These are phyloP conservation scores for Puma concolor DNA, from an alignment of 2,113 vertebrate species.

Conservation along the genomic window DNA sequence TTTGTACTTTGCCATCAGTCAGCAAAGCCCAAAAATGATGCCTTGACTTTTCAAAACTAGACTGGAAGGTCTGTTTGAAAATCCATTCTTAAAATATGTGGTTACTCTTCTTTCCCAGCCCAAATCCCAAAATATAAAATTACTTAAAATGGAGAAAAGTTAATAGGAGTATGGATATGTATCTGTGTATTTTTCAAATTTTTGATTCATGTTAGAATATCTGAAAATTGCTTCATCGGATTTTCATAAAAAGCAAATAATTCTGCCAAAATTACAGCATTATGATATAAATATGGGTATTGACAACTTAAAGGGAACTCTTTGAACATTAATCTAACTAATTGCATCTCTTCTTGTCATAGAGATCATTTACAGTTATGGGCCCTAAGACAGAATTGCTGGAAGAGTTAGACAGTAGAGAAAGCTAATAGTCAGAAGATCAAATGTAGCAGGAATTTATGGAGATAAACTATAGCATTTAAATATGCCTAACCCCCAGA, in stretches of 20 bases:
- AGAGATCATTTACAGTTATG: conserved; percentile 52
- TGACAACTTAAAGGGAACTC: conserved; percentile 59
- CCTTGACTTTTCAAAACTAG: conserved; percentile 41
- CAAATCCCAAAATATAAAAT: neutral
- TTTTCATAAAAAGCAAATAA: conserved; percentile 80
- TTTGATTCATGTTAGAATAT: conserved; percentile 76
- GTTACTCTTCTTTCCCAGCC: neutral
- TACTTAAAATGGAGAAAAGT: conserved; percentile 36
- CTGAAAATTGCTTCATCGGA: conserved; percentile 73
- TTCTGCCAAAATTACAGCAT: conserved; percentile 67
- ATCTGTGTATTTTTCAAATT: conserved; percentile 47
- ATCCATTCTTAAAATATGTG: neutral
- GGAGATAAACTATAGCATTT: neutral
- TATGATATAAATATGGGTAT: conserved; percentile 77
- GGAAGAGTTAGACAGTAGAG: neutral
- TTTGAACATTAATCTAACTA: conserved; percentile 71
- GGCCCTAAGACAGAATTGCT: conserved; percentile 27
- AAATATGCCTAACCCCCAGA: conserved; percentile 9
- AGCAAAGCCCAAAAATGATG: conserved; percentile 20
- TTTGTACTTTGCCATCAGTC: conserved; percentile 5
- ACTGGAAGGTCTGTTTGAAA: conserved; percentile 22
- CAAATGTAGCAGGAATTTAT: conserved; percentile 63
- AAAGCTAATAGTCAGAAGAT: conserved; percentile 54
- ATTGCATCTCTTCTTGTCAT: conserved; percentile 63
- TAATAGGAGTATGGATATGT: conserved; percentile 18